Percentiles rank a stretch among this genome's conserved stretches.
phyloP scores from a whole-genome alignment of 2,888 invertebrate genomes.

The Apoderus coryli region DNA sequence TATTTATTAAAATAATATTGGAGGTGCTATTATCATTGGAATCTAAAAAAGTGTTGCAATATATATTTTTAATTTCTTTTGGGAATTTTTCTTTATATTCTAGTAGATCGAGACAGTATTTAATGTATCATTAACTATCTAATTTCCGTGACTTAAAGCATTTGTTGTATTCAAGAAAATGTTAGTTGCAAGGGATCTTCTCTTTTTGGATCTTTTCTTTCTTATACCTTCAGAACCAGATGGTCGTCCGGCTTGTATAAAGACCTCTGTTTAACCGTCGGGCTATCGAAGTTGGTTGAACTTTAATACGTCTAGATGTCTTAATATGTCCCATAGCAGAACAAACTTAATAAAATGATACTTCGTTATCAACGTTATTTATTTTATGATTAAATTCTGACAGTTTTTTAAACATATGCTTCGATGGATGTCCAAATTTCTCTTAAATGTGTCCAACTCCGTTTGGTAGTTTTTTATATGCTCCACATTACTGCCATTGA shows the following conservation, averaged over 20 bases:
- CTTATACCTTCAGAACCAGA: too few relatives aligned
- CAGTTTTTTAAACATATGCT: conserved; percentile 7
- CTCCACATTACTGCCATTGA: too few relatives aligned
- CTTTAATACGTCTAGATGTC: conserved; percentile 7
- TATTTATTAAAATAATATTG: conserved; percentile 4
- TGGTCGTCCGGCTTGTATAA: conserved; percentile 8
- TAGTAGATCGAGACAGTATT: too few relatives aligned
- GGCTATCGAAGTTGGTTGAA: conserved; percentile 10
- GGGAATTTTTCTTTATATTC: too few relatives aligned
- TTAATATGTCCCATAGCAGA: conserved; percentile 4
- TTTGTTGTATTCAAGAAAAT: conserved; percentile 4
- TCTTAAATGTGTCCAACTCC: too few relatives aligned
- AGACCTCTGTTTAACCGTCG: conserved; percentile 7
- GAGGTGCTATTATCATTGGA: too few relatives aligned
- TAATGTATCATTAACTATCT: too few relatives aligned
- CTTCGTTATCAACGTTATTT: conserved; percentile 7
- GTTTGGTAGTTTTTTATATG: too few relatives aligned
- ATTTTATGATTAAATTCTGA: conserved; percentile 4
- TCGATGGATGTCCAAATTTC: conserved; percentile 7
- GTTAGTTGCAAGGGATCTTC: conserved; percentile 5
- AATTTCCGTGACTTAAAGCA: neutral
- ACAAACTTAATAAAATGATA: conserved; percentile 5
- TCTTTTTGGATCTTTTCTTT: conserved; percentile 6
- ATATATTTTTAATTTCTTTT: too few relatives aligned
- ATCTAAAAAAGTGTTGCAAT: too few relatives aligned